Conservation (phyloP, 2,888 invertebrate species). For the Acronicta alni region DNA sequence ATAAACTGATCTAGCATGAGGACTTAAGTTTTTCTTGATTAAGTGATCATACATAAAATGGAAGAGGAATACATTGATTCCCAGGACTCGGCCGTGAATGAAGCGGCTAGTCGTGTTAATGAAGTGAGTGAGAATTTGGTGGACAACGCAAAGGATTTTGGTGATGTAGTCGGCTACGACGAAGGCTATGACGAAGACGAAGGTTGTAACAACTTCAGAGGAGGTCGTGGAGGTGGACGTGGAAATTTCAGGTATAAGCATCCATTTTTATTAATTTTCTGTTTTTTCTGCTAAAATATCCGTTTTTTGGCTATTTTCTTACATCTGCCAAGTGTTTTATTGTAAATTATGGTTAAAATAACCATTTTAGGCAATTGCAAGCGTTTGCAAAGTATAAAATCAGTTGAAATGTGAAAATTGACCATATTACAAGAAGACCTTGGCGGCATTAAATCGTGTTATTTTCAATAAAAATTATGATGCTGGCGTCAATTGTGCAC, state of each 20-base stretch:
- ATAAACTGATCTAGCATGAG: constrained; percentile 71
- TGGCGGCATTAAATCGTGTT: constrained; percentile 2
- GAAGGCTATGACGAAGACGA: constrained; percentile 83
- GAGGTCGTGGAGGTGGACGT: constrained; percentile 79
- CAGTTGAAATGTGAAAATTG: neutral
- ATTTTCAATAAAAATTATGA: neutral
- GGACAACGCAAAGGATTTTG: constrained; percentile 78
- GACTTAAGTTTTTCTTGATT: constrained; percentile 69
- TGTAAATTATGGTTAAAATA: constrained; percentile 5
- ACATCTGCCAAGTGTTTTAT: neutral
- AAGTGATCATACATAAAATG: constrained; percentile 69
- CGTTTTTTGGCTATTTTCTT: neutral
- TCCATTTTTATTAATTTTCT: neutral
- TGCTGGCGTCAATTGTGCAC: constrained; percentile 31
- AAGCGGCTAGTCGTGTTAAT: constrained; percentile 60
- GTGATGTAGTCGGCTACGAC: constrained; percentile 74
- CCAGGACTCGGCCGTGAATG: constrained; percentile 73
- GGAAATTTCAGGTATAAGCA: constrained; percentile 80
- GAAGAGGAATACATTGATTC: constrained; percentile 83
- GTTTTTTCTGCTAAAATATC: neutral
- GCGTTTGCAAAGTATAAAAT: neutral
- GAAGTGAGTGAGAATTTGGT: constrained; percentile 62
- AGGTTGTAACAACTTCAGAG: constrained; percentile 74
- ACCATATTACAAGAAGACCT: constrained; percentile 3
- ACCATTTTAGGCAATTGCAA: neutral